A percentile compares a stretch with the other conserved stretches of the same genome.
Evolutionary conservation across 2,797 vertebrate genomes (phyloP).

Genomic region (Potorous gilbertii): DNA sequence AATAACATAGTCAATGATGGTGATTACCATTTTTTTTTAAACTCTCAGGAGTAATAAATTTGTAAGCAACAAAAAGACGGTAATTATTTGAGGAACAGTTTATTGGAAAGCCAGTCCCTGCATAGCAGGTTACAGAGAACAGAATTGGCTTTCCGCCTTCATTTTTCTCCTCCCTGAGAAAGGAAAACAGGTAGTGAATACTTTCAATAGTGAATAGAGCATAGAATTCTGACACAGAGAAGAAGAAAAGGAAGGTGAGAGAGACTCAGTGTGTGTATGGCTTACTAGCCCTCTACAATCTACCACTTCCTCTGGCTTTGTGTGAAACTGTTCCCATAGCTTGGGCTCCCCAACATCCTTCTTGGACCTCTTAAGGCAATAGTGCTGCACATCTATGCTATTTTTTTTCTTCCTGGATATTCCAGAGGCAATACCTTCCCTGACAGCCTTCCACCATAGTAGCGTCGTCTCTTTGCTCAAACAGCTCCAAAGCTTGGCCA

Average conservation of each 20-base stretch:
- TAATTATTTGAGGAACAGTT: not conserved
- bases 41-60: not conserved
- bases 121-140: not conserved
- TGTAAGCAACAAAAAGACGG: not conserved
- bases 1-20: not conserved
- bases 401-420: not conserved
- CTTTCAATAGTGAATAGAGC: not conserved
- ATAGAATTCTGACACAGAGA: not conserved
- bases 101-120: not conserved
- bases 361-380: not conserved
- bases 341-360: not conserved
- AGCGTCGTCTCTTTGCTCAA: not conserved
- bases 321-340: not conserved
- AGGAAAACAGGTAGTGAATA: not conserved
- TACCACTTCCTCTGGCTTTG: not conserved
- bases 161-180: not conserved
- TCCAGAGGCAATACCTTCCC: not conserved
- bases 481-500: not conserved
- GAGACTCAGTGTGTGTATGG: not conserved
- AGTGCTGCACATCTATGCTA: not conserved
- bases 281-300: not conserved
- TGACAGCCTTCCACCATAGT: not conserved
- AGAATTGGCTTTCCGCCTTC: not conserved
- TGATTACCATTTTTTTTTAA: not conserved
- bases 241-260: not conserved